Conservation (phyloP, 1,140 invertebrate genomes). For the Drosophila pseudoananassae region DNA sequence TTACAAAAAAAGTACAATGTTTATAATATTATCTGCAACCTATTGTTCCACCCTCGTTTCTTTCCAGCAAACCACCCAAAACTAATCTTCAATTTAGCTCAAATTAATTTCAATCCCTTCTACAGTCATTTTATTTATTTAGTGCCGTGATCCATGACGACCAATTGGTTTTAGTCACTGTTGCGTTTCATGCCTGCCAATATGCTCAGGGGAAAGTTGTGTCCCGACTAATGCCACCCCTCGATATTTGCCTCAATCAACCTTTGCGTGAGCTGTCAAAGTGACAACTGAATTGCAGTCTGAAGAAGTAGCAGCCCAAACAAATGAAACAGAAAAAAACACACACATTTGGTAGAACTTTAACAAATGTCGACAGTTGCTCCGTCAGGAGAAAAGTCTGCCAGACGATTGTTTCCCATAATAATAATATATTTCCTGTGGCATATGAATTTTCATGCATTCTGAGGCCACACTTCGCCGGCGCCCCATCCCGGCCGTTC, state of each 20-base stretch:
- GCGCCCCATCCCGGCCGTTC: neutral
- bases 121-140: conserved; percentile 28
- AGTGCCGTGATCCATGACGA: conserved; percentile 44
- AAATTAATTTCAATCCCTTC: conserved; percentile 30
- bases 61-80: neutral
- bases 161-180: conserved; percentile 49
- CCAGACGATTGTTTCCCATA: conserved; percentile 73
- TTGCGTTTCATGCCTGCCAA: conserved; percentile 72
- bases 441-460: conserved; percentile 78
- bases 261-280: conserved; percentile 80
- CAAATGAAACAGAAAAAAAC: conserved; percentile 26
- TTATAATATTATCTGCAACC: neutral
- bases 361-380: conserved; percentile 68
- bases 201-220: conserved; percentile 34
- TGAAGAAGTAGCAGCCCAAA: conserved; percentile 13
- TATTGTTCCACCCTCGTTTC: neutral
- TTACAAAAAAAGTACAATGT: neutral
- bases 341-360: conserved; percentile 41
- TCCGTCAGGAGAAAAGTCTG: conserved; percentile 7
- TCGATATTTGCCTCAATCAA: conserved; percentile 55
- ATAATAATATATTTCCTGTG: conserved; percentile 59
- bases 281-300: conserved; percentile 77
- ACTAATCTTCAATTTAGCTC: conserved; percentile 30
- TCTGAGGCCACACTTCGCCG: conserved; percentile 50
- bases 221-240: conserved; percentile 10